Evolutionary conservation across 2,113 vertebrate genomes (phyloP).

Genomic region (Dicerorhinus sumatrensis): DNA sequence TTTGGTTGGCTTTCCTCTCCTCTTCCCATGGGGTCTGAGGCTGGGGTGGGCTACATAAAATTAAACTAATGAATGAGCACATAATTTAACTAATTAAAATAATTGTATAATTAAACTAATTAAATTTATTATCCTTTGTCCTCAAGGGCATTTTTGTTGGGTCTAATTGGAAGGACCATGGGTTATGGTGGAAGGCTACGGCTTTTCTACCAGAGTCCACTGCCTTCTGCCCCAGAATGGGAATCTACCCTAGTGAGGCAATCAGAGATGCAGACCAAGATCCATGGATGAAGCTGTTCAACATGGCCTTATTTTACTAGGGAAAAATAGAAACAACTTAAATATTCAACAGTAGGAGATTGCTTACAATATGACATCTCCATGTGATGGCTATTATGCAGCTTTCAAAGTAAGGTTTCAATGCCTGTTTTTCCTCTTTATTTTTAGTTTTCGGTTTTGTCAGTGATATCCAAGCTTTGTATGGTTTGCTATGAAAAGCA

Average conservation of each 20-base stretch:
- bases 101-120: not conserved
- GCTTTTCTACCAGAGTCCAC: not conserved
- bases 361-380: not conserved
- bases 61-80: not conserved
- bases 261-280: not conserved
- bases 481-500: not conserved
- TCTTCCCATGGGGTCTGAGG: not conserved
- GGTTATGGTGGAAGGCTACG: rapidly evolving
- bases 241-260: not conserved
- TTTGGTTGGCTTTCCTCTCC: not conserved
- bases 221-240: not conserved
- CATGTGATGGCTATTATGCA: not conserved
- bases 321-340: not conserved
- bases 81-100: not conserved
- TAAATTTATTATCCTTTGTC: not conserved
- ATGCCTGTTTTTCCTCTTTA: not conserved
- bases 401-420: not conserved
- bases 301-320: not conserved
- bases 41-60: not conserved
- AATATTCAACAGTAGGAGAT: not conserved
- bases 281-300: not conserved
- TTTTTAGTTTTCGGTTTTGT: not conserved
- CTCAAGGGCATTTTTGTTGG: not conserved
- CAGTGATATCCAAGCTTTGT: not conserved
- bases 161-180: not conserved